Conservation (phyloP, 2,797 vertebrate genomes). For the Columba guinea region DNA sequence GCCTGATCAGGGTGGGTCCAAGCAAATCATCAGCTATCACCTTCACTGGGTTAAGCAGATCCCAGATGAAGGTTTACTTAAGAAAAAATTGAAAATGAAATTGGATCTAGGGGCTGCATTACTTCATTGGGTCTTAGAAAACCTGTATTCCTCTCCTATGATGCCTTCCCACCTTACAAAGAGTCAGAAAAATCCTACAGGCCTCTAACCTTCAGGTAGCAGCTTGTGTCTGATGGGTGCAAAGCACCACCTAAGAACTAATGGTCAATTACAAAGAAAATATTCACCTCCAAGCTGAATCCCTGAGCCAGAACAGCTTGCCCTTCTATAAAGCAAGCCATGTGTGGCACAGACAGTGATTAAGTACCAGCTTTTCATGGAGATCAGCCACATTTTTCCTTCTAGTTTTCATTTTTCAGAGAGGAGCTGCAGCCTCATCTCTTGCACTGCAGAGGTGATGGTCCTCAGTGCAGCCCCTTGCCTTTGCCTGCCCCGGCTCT, state of each 20-base stretch:
- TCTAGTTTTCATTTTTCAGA: background rate
- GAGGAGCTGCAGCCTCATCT: background rate
- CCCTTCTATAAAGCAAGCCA: background rate
- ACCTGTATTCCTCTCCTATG: background rate
- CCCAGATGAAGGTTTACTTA: background rate
- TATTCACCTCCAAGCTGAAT: background rate
- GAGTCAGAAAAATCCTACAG: background rate
- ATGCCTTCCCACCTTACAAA: background rate
- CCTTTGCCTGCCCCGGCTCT: background rate
- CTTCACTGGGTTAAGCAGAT: background rate
- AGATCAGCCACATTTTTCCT: background rate
- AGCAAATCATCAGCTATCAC: background rate
- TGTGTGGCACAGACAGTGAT: background rate
- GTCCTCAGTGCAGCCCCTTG: background rate
- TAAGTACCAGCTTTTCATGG: background rate
- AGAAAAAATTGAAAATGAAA: background rate
- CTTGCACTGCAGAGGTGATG: accelerated
- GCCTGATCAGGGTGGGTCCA: background rate
- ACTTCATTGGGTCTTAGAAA: background rate
- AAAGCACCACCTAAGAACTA: background rate
- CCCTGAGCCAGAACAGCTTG: background rate
- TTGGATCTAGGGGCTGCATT: background rate
- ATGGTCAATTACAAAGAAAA: background rate
- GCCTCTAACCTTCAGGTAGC: background rate
- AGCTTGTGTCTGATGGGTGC: background rate